Evolutionary conservation across 2,888 invertebrate genomes (phyloP).

Genomic region (Holacanthella duospinosa): DNA sequence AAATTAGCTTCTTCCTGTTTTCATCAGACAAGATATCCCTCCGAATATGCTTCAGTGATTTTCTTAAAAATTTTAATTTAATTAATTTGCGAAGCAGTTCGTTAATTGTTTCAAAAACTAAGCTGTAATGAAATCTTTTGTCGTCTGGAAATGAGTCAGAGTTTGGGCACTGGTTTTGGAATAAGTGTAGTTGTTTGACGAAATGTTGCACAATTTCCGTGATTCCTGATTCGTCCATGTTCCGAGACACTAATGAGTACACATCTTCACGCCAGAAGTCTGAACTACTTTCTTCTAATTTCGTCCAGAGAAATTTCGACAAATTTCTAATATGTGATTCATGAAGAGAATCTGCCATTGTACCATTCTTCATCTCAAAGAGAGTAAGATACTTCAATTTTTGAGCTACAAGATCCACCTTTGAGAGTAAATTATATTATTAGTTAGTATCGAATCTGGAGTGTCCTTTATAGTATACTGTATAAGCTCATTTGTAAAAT

Average conservation of each 20-base stretch:
- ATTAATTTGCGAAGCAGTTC: constrained; percentile 21
- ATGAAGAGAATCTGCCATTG: too few relatives aligned
- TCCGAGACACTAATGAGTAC: constrained; percentile 8
- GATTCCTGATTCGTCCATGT: constrained; percentile 8
- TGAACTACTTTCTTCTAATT: background rate
- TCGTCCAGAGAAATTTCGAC: constrained; percentile 22
- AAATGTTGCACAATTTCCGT: constrained; percentile 11
- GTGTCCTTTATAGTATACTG: too few relatives aligned
- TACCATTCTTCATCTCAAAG: background rate
- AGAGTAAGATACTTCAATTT: constrained; percentile 25
- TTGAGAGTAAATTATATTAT: too few relatives aligned
- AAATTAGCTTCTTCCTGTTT: constrained; percentile 13
- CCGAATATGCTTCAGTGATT: constrained; percentile 10
- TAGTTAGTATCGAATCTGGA: too few relatives aligned
- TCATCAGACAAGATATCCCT: constrained; percentile 11
- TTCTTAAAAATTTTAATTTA: constrained; percentile 23
- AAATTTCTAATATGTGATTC: constrained; percentile 7
- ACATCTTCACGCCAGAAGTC: constrained; percentile 3
- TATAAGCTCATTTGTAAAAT: too few relatives aligned
- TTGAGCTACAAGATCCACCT: constrained; percentile 29
- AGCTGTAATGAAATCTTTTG: constrained; percentile 20
- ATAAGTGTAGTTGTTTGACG: background rate
- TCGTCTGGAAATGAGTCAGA: background rate
- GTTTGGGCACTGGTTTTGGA: background rate
- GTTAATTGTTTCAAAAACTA: constrained; percentile 20